phyloP scores from a whole-genome alignment of 2,113 vertebrate genomes.

The Callospermophilus lateralis region DNA sequence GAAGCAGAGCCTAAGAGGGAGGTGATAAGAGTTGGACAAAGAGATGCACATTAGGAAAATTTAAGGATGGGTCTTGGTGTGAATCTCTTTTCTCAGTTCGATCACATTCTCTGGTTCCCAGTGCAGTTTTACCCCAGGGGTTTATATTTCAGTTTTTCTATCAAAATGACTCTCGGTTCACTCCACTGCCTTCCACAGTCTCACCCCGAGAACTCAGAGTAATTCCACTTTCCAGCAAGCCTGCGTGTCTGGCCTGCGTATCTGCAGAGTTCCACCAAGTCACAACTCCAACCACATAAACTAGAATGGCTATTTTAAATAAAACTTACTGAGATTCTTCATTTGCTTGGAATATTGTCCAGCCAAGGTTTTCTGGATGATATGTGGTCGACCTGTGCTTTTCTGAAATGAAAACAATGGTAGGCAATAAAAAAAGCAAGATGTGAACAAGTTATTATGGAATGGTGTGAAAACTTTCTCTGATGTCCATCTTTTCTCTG shows the following conservation, averaged over 20 bases:
- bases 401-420: conserved; percentile 85
- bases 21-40: not conserved
- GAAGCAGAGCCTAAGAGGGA: not conserved
- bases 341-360: conserved; percentile 81
- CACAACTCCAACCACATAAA: not conserved
- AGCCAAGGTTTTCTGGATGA: conserved; percentile 87
- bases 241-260: fast-evolving
- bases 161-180: not conserved
- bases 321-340: conserved; percentile 85
- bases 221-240: not conserved
- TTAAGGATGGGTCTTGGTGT: not conserved
- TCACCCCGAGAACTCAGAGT: not conserved
- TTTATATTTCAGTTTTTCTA: not conserved
- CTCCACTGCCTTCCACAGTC: not conserved
- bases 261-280: not conserved
- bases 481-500: too few species aligned
- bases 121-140: not conserved
- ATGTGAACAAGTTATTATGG: not conserved
- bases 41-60: not conserved
- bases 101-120: not conserved
- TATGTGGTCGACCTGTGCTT: conserved; percentile 88
- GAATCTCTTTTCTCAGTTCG: not conserved
- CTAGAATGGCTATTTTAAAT: not conserved
- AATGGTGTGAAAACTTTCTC: not conserved
- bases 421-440: conserved; percentile 30